Conservation (phyloP, 2,888 invertebrate species). For the Pristionchus exspectatus region DNA sequence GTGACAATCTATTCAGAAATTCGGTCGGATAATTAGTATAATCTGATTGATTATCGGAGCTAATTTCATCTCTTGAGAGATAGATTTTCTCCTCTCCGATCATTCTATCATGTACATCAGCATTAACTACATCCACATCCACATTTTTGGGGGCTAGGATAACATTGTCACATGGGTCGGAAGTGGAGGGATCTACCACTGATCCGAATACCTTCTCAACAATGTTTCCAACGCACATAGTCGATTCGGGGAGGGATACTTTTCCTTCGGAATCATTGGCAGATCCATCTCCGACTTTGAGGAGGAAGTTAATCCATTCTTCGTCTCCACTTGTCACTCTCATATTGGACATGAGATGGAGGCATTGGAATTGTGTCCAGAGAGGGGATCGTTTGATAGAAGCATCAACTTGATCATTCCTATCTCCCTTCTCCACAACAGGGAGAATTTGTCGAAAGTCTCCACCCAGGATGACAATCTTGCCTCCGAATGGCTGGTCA, state of each 20-base stretch:
- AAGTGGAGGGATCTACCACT: background rate
- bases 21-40: conserved; percentile 35
- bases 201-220: background rate
- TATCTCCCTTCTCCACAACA: conserved; percentile 51
- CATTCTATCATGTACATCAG: background rate
- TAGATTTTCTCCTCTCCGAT: background rate
- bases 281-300: background rate
- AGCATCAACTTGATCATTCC: conserved; percentile 42
- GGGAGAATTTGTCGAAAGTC: conserved; percentile 60
- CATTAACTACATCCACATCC: background rate
- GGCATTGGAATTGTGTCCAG: conserved; percentile 49
- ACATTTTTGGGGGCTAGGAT: background rate
- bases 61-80: background rate
- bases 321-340: background rate
- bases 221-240: background rate
- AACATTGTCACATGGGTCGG: background rate
- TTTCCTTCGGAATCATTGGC: background rate
- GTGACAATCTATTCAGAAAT: conserved; percentile 54
- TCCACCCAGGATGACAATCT: conserved; percentile 57
- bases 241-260: background rate
- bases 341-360: background rate
- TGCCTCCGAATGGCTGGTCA: conserved; percentile 58
- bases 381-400: conserved; percentile 53
- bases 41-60: background rate
- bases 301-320: background rate